Conservation (phyloP, 2,888 invertebrate genomes). For the Resseliella maxima region DNA sequence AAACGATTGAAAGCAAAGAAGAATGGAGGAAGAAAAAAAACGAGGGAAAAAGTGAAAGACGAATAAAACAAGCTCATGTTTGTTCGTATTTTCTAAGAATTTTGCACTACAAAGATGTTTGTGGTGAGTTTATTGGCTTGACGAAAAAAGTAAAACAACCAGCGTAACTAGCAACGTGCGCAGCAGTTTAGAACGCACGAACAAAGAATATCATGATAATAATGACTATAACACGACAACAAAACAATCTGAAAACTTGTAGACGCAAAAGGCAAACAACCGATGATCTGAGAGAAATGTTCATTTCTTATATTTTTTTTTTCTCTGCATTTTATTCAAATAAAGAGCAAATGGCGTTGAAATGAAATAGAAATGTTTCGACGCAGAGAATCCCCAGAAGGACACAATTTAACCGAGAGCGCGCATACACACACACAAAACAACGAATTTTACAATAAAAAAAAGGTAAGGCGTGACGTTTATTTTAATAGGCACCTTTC, state of each 20-base stretch:
- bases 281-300: not conserved
- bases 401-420: constrained; percentile 19
- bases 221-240: constrained; percentile 37
- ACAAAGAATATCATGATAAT: constrained; percentile 38
- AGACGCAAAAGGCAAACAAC: not conserved
- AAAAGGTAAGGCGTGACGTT: constrained; percentile 1
- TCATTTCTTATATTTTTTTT: not conserved
- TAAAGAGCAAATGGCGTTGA: not conserved
- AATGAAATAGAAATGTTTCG: constrained; percentile 23
- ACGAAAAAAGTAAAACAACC: not conserved
- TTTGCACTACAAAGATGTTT: constrained; percentile 27
- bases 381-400: constrained; percentile 31
- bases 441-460: not conserved
- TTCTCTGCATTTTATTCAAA: constrained; percentile 28
- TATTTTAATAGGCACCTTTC: constrained; percentile 43
- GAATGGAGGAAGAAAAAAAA: not conserved
- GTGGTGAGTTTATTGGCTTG: constrained; percentile 48
- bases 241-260: not conserved
- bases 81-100: constrained; percentile 51
- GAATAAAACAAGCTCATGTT: constrained; percentile 44
- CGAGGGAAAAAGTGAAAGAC: not conserved
- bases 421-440: not conserved
- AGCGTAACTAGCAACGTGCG: constrained; percentile 43
- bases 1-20: constrained; percentile 14
- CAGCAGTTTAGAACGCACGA: constrained; percentile 46